Evolutionary conservation across 1,140 invertebrate species (phyloP), one percentile per base, ranked within the genome.

Genomic region (Mesaphorura yosii): DNA sequence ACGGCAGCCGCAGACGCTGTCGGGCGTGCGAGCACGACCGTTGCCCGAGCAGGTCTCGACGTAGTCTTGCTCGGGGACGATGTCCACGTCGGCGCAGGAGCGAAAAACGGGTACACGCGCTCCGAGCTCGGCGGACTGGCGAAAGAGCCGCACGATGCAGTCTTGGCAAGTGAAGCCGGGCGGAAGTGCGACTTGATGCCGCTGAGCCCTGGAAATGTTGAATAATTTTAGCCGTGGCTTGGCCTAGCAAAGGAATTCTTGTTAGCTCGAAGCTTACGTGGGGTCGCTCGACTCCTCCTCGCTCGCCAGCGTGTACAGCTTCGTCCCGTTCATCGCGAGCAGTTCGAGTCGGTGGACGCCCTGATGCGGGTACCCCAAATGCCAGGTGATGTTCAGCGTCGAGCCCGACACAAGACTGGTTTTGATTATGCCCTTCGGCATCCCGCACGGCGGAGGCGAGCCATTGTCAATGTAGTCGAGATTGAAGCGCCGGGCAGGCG

Each of bases 61-160:
- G 68, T 82, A 88, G 15, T 77, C 72, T 51, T 40, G 40, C 44
- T 49, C 41, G 14, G 5, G n/a, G 48, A 57, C 15, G 71, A 96
- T 86, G 64, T 94, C 88, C 41, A 97, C 82, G 70, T 97, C 92
- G 2, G 90, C 86, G 65, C 92, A 97, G 1, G 87, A 91, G 86
- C 88, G 91, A 72, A 95, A 95, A 57, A 79, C 74, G 67, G 92
- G 94, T 15, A 7, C 31, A 58, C 71, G 78, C 14, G 72, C 69
- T 1, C 81, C 80, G 87, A 88, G 94, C 72, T 97, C 90, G 19
- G 78, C 74, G 0, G 89, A 90, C 69, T 94, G 84, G 1, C 90
- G 73, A 15, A 92, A 75, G 51, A 96, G 70, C 44, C 91, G 77
- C 31, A 97, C 73, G 0, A 88, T 88, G 68, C 92, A 97, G 68